Conservation (phyloP, 1,140 invertebrate genomes). For the Coenobita brevimanus region DNA sequence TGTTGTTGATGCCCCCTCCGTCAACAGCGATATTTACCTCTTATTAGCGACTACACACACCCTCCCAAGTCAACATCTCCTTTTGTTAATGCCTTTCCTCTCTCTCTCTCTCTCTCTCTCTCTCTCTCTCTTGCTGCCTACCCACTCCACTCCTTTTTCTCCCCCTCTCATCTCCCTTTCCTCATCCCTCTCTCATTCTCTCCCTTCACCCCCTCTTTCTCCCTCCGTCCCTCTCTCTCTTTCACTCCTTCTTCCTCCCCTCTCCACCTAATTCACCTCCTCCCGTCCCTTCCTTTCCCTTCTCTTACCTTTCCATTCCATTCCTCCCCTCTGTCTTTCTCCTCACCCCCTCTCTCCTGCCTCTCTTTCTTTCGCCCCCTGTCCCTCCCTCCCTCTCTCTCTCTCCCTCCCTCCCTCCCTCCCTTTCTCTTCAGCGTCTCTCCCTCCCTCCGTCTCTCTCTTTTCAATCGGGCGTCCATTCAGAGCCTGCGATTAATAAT, state of each 20-base stretch:
- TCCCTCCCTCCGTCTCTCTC: background rate
- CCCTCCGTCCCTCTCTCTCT: background rate
- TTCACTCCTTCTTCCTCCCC: background rate
- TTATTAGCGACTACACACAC: no score
- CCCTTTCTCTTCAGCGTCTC: background rate
- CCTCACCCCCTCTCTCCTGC: background rate
- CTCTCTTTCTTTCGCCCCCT: background rate
- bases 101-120: background rate
- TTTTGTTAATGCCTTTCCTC: background rate
- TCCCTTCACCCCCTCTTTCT: background rate
- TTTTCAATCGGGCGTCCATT: background rate
- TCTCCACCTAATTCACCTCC: background rate
- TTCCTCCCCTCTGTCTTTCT: background rate
- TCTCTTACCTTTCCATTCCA: background rate
- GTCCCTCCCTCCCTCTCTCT: background rate
- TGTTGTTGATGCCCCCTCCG: no score
- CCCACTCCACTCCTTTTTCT: background rate
- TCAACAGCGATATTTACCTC: no score
- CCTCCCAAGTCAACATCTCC: background rate
- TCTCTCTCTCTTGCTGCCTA: background rate
- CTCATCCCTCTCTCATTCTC: background rate
- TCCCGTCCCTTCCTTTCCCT: no score
- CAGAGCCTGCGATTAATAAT: background rate
- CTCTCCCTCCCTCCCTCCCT: background rate
- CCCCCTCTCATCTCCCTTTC: background rate